These are phyloP conservation scores for Eciton burchellii DNA, from an alignment of 1,140 invertebrate species.

Conservation along the genomic window DNA sequence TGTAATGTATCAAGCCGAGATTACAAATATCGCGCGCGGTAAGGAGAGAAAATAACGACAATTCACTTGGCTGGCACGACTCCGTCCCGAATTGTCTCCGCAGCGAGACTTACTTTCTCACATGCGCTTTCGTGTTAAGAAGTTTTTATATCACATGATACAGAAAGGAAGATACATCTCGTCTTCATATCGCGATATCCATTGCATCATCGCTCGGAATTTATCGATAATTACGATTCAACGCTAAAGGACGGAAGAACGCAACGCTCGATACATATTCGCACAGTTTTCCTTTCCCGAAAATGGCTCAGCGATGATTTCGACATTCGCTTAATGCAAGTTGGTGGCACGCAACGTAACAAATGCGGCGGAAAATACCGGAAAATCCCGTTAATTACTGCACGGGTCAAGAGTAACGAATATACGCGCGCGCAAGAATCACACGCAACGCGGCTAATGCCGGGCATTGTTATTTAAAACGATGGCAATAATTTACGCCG, in stretches of 20 bases:
- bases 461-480: not conserved
- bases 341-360: no score
- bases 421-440: not conserved
- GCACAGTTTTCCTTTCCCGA: no score
- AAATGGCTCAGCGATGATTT: no score
- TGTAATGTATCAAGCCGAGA: constrained; percentile 58
- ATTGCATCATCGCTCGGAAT: no score
- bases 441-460: not conserved
- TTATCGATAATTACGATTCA: no score
- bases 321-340: no score
- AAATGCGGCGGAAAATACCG: no score
- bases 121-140: not conserved
- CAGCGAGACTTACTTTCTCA: constrained; percentile 2
- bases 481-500: constrained; percentile 29
- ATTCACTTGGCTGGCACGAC: constrained; percentile 28
- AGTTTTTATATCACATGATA: not conserved
- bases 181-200: no score
- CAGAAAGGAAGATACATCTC: no score
- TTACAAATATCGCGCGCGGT: constrained; percentile 51
- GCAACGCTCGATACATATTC: no score
- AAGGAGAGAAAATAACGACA: constrained; percentile 57
- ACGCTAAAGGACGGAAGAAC: no score
- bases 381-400: no score
- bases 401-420: not conserved
- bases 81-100: not conserved